phyloP scores from a whole-genome alignment of 30 jellyfish, hydroid and myxozoan genomes.

The Morbakka virulenta region DNA sequence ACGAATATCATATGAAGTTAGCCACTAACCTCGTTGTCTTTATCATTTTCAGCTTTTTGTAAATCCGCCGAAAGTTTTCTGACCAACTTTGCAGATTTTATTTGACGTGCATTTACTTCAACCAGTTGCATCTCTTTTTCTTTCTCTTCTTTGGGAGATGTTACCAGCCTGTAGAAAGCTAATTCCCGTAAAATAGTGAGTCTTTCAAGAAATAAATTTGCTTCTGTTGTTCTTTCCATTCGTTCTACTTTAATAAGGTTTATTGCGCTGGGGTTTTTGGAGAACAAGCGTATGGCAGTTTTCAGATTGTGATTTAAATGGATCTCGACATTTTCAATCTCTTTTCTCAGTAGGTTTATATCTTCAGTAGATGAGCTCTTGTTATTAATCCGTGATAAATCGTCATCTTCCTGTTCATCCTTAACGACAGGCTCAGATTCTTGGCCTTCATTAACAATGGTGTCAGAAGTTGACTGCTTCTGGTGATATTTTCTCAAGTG shows the following conservation, averaged over 20 bases:
- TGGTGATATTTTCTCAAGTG: conserved; percentile 23
- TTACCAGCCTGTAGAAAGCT: conserved; percentile 56
- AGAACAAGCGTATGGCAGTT: conserved; percentile 56
- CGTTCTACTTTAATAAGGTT: conserved; percentile 61
- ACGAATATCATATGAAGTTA: too few relatives aligned
- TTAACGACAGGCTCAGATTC: too few relatives aligned
- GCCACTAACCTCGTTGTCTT: conserved; percentile 79
- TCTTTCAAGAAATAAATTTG: conserved; percentile 58
- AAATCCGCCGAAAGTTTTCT: conserved; percentile 52
- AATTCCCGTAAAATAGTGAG: conserved; percentile 49
- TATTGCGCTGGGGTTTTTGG: conserved; percentile 76
- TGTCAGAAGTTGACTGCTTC: too few relatives aligned
- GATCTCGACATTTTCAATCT: too few relatives aligned
- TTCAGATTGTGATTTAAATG: too few relatives aligned
- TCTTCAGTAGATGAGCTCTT: too few relatives aligned
- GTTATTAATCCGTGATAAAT: too few relatives aligned
- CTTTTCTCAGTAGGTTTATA: too few relatives aligned
- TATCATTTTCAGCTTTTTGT: conserved; percentile 43
- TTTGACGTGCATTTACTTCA: conserved; percentile 49
- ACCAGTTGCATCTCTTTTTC: conserved; percentile 61
- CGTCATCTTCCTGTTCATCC: too few relatives aligned
- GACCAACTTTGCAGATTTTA: conserved; percentile 57
- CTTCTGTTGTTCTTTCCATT: conserved; percentile 82
- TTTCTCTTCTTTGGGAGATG: conserved; percentile 81
- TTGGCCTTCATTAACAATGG: too few relatives aligned